These are phyloP conservation scores for Parnassius apollo DNA, from an alignment of 2,888 invertebrate genomes.

Conservation along the genomic window DNA sequence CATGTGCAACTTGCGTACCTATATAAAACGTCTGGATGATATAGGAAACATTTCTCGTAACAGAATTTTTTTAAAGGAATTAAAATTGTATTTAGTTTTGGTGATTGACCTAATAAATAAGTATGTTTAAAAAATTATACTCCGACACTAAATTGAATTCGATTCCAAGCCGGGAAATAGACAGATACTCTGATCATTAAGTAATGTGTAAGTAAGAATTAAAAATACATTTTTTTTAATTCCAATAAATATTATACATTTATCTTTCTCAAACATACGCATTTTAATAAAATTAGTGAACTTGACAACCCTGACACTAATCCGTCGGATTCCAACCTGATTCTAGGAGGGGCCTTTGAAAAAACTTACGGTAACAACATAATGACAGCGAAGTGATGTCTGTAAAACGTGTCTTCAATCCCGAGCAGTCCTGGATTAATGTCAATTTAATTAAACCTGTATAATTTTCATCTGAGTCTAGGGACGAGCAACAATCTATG, in stretches of 20 bases:
- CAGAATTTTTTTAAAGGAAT: too few relatives aligned
- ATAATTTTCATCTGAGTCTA: constrained; percentile 66
- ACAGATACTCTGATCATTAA: too few relatives aligned
- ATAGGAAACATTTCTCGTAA: too few relatives aligned
- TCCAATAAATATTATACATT: not conserved
- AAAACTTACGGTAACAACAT: constrained; percentile 69
- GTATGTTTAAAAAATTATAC: too few relatives aligned
- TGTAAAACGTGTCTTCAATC: constrained; percentile 61
- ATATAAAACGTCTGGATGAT: too few relatives aligned
- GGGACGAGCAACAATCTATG: constrained; percentile 31
- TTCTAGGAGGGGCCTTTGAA: constrained; percentile 51
- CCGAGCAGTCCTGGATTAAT: constrained; percentile 72
- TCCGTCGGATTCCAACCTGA: constrained; percentile 54
- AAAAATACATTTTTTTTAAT: too few relatives aligned
- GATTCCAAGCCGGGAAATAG: too few relatives aligned
- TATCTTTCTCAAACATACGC: constrained; percentile 3
- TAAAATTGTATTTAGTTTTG: too few relatives aligned
- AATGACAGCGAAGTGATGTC: constrained; percentile 64
- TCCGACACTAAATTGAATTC: too few relatives aligned
- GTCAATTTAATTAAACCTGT: constrained; percentile 79
- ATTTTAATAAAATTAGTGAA: constrained; percentile 30
- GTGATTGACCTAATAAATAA: too few relatives aligned
- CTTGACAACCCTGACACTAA: constrained; percentile 44
- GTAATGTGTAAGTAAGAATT: too few relatives aligned
- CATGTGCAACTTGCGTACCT: too few relatives aligned